Conservation (phyloP, 2,797 vertebrate species). For the Gila robusta region DNA sequence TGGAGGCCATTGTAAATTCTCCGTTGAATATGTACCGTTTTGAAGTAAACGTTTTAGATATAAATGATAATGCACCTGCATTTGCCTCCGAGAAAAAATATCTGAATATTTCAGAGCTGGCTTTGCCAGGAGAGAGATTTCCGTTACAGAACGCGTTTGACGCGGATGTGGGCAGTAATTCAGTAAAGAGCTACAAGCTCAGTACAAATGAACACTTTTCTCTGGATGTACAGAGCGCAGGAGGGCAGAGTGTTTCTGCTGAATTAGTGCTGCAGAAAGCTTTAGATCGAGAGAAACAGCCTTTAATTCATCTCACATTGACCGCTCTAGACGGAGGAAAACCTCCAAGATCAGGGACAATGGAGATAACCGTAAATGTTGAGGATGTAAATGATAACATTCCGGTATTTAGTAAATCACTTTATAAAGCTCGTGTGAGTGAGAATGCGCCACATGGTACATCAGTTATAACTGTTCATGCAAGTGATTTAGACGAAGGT, state of each 20-base stretch:
- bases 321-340: conserved; percentile 89
- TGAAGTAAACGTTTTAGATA: conserved; percentile 72
- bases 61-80: conserved; percentile 71
- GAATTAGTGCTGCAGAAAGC: conserved; percentile 88
- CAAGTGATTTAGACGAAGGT: conserved; percentile 86
- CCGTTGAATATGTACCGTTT: conserved; percentile 64
- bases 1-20: conserved; percentile 77
- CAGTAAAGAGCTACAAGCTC: conserved; percentile 85
- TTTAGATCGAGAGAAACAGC: conserved; percentile 86
- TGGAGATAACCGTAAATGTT: conserved; percentile 83
- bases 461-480: conserved; percentile 82
- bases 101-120: conserved; percentile 62
- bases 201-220: conserved; percentile 86
- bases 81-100: background rate
- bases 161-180: conserved; percentile 84
- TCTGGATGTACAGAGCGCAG: conserved; percentile 84
- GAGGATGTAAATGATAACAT: conserved; percentile 88
- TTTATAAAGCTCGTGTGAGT: conserved; percentile 78
- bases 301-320: conserved; percentile 81
- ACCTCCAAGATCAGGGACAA: conserved; percentile 81
- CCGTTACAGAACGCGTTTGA: conserved; percentile 85
- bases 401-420: conserved; percentile 80
- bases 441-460: conserved; percentile 82
- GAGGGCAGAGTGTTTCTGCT: conserved; percentile 82
- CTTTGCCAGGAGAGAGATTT: conserved; percentile 80